A percentile compares a stretch with the other conserved stretches of the same genome.
Conservation (phyloP, 2,113 vertebrate species). For the Leucoraja erinaceus region DNA sequence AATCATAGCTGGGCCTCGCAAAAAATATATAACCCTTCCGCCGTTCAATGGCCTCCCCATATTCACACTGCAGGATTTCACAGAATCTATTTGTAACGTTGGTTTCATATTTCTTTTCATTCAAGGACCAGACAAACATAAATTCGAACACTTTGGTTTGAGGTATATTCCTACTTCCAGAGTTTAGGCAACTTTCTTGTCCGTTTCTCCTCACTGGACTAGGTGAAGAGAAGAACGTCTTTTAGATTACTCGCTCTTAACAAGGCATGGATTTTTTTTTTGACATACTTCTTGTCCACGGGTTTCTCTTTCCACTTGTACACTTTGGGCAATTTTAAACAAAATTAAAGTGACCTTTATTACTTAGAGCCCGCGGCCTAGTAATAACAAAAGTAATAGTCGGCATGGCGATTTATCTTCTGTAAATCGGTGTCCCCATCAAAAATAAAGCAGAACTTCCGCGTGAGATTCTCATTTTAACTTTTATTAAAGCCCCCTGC, state of each 20-base stretch:
- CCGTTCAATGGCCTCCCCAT: background rate
- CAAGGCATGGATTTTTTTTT: background rate
- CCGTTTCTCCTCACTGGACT: background rate
- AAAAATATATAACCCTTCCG: background rate
- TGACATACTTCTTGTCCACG: background rate
- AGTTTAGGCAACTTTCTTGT: background rate
- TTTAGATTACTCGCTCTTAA: background rate
- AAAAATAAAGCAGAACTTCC: background rate
- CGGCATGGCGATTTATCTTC: too few relatives aligned
- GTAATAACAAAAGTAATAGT: background rate
- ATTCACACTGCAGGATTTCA: too few relatives aligned
- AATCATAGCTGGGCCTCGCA: background rate
- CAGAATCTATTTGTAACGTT: background rate
- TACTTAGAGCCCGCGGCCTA: background rate
- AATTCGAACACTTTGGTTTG: background rate
- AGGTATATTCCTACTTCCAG: background rate
- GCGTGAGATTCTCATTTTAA: background rate
- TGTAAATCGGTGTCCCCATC: background rate
- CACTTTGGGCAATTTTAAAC: background rate
- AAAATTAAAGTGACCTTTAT: background rate
- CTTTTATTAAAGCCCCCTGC: background rate
- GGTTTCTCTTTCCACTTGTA: background rate
- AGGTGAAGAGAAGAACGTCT: background rate
- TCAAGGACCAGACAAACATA: background rate
- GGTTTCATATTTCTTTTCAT: background rate